These are phyloP conservation scores for Camelus bactrianus DNA, from an alignment of 2,113 vertebrate genomes.

Conservation along the genomic window DNA sequence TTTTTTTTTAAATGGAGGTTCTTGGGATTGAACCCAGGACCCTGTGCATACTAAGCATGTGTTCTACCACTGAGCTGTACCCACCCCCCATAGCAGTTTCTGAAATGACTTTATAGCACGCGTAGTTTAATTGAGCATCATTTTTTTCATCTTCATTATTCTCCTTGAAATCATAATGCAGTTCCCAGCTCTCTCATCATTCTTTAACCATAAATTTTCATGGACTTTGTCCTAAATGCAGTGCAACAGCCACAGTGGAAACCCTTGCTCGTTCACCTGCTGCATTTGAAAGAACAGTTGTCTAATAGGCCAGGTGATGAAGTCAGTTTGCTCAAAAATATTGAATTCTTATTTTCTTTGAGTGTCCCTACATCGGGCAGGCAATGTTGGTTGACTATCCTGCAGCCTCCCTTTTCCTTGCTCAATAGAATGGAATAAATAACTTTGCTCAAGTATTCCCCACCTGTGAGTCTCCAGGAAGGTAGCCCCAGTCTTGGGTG, in stretches of 20 bases:
- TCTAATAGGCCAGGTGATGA: not conserved
- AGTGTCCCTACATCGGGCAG: not conserved
- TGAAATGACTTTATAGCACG: not conserved
- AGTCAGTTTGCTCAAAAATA: not conserved
- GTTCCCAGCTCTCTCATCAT: not conserved
- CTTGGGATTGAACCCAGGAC: no score
- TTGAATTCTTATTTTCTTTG: not conserved
- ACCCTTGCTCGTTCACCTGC: not conserved
- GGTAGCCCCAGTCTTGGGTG: no score
- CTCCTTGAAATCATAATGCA: not conserved
- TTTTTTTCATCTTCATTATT: not conserved
- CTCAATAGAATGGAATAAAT: not conserved
- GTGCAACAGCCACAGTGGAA: not conserved
- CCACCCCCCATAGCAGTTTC: not conserved
- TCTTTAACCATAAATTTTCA: not conserved
- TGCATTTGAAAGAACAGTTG: not conserved
- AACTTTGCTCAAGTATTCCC: not conserved
- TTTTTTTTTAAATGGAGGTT: no score
- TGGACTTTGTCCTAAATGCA: not conserved
- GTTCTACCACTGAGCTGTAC: no score
- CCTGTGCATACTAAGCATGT: no score
- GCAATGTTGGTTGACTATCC: not conserved
- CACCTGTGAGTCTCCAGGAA: not conserved
- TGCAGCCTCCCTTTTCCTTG: not conserved
- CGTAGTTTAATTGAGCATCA: not conserved